Evolutionary conservation across 2,888 invertebrate genomes (phyloP).

Genomic region (Leucophora obtusa): DNA sequence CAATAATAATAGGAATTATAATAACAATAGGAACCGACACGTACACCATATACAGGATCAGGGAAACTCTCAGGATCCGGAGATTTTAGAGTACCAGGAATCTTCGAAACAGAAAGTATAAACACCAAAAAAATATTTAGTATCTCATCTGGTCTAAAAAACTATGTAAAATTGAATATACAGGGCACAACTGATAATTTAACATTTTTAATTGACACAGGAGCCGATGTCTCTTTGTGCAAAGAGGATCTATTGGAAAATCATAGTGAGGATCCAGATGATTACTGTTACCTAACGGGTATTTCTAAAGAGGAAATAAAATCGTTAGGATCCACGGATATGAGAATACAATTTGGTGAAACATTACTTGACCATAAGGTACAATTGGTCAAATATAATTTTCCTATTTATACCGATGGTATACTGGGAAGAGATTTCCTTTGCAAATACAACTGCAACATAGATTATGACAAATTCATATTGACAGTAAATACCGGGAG

Average conservation of each 20-base stretch:
- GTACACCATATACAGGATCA: neutral
- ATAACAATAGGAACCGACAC: neutral
- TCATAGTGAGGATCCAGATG: slow-evolving; percentile 26
- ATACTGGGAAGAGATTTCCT: too few relatives aligned
- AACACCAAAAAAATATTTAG: neutral
- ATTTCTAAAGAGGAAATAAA: slow-evolving; percentile 25
- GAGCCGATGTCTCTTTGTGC: too few relatives aligned
- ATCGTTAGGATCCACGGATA: slow-evolving; percentile 11
- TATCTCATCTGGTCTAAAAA: slow-evolving; percentile 4
- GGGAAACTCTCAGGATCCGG: slow-evolving; percentile 13
- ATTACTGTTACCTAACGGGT: slow-evolving; percentile 23
- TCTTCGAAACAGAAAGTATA: too few relatives aligned
- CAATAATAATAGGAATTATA: neutral
- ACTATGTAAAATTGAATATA: slow-evolving; percentile 16
- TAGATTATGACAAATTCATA: slow-evolving; percentile 46
- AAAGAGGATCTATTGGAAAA: too few relatives aligned
- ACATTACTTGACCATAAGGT: slow-evolving; percentile 13
- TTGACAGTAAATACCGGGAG: neutral
- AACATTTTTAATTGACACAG: too few relatives aligned
- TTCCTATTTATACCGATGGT: too few relatives aligned
- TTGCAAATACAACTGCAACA: slow-evolving; percentile 21
- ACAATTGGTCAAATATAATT: slow-evolving; percentile 14
- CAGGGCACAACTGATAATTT: neutral
- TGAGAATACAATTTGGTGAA: slow-evolving; percentile 19
- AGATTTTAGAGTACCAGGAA: too few relatives aligned